These are phyloP conservation scores for Myotis pilosus DNA, from an alignment of 2,797 vertebrate species.

Conservation along the genomic window DNA sequence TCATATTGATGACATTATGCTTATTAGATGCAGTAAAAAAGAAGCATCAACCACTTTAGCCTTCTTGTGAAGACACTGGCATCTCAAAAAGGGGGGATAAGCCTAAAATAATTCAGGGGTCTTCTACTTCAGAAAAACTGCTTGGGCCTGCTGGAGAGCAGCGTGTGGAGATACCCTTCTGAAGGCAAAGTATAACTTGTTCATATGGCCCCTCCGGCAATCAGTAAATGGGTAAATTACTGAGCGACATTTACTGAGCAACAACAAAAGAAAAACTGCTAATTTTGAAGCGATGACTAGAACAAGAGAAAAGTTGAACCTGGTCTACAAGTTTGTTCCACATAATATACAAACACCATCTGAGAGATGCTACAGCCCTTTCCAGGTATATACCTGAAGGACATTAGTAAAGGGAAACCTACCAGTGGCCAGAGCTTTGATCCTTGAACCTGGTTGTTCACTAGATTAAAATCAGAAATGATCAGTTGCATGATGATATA, in stretches of 20 bases:
- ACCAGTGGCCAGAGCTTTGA: background rate
- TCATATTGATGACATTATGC: background rate
- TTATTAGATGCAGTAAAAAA: background rate
- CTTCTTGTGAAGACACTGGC: background rate
- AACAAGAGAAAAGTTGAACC: background rate
- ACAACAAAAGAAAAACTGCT: background rate
- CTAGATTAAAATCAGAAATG: background rate
- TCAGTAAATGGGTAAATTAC: background rate
- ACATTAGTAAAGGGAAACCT: background rate
- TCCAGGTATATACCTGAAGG: background rate
- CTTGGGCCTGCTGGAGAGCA: background rate
- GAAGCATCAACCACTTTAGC: background rate
- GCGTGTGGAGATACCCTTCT: background rate
- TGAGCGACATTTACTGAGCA: background rate
- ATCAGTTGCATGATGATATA: background rate
- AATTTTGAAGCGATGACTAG: rapidly evolving
- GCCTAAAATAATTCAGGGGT: background rate
- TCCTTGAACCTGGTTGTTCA: no score
- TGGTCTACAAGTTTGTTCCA: background rate
- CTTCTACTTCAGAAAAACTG: background rate
- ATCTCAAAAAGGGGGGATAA: background rate
- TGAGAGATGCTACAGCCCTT: no score
- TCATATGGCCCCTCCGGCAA: no score
- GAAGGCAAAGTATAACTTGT: background rate
- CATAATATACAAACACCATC: background rate